phyloP scores from a whole-genome alignment of 2,797 vertebrate genomes.

The Phrynocephalus vlangalii region DNA sequence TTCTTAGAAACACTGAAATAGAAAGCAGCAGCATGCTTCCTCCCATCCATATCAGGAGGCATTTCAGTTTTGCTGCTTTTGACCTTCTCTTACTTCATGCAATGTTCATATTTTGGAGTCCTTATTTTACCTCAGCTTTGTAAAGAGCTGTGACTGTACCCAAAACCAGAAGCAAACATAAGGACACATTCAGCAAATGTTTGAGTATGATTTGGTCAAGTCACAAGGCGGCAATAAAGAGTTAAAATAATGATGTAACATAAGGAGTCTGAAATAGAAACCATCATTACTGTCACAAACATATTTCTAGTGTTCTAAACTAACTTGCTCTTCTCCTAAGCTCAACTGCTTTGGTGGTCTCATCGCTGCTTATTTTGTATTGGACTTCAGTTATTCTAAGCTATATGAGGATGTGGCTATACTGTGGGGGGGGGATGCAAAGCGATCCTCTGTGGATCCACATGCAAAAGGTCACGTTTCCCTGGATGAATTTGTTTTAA shows the following conservation, averaged over 20 bases:
- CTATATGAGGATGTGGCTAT: neutral
- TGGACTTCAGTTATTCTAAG: neutral
- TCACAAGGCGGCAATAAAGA: neutral
- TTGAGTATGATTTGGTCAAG: neutral
- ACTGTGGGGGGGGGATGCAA: no score
- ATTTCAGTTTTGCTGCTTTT: conserved; percentile 66
- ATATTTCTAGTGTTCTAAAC: neutral
- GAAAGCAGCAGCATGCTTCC: conserved; percentile 58
- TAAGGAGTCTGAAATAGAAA: neutral
- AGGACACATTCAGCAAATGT: neutral
- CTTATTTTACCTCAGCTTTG: neutral
- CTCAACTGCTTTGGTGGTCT: neutral
- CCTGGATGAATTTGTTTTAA: no score
- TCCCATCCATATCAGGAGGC: conserved; percentile 60
- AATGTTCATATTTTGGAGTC: conserved; percentile 37
- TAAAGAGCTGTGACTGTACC: conserved; percentile 47
- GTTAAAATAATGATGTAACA: neutral
- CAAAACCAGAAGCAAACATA: conserved; percentile 33
- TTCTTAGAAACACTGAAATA: conserved; percentile 66
- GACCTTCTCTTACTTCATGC: conserved; percentile 26
- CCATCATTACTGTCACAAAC: no score
- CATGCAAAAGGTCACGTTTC: no score
- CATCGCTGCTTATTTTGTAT: neutral
- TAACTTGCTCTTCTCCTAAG: neutral
- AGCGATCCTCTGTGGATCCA: no score